Evolutionary conservation across 2,888 invertebrate species (phyloP).

Genomic region (Sinohyriopsis cumingii): DNA sequence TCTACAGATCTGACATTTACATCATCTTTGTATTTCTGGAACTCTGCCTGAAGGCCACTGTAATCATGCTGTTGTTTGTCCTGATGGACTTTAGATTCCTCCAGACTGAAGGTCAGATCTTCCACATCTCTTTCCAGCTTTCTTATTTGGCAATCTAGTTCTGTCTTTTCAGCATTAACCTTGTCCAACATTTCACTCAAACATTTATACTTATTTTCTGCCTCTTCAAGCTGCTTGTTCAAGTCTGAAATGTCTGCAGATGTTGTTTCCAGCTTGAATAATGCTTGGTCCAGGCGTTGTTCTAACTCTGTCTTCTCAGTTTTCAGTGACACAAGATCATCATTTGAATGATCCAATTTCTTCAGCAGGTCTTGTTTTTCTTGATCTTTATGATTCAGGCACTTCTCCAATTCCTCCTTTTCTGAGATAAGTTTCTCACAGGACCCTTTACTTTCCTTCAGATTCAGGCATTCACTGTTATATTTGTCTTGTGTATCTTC

Average conservation of each 20-base stretch:
- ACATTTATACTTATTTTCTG: constrained; percentile 12
- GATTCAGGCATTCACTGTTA: background rate
- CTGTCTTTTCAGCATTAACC: constrained; percentile 15
- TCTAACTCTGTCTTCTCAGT: constrained; percentile 10
- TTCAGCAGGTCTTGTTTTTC: constrained; percentile 16
- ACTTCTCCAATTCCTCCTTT: constrained; percentile 16
- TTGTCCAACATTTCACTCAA: constrained; percentile 13
- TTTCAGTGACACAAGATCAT: background rate
- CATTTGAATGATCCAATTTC: constrained; percentile 8
- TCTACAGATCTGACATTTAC: constrained; percentile 1
- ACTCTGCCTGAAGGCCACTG: background rate
- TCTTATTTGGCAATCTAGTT: constrained; percentile 7
- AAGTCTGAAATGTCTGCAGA: constrained; percentile 7
- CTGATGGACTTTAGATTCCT: constrained; percentile 15
- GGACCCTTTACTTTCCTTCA: background rate
- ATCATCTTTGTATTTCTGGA: constrained; percentile 7
- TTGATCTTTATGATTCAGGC: constrained; percentile 12
- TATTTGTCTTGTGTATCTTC: background rate
- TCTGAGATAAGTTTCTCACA: background rate
- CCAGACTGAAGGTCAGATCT: constrained; percentile 16
- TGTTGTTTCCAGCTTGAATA: background rate
- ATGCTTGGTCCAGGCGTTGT: background rate
- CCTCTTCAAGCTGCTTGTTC: constrained; percentile 11
- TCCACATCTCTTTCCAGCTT: constrained; percentile 17
- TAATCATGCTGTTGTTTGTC: constrained; percentile 12